Conservation (phyloP, 2,797 vertebrate species). For the Squalus acanthias region DNA sequence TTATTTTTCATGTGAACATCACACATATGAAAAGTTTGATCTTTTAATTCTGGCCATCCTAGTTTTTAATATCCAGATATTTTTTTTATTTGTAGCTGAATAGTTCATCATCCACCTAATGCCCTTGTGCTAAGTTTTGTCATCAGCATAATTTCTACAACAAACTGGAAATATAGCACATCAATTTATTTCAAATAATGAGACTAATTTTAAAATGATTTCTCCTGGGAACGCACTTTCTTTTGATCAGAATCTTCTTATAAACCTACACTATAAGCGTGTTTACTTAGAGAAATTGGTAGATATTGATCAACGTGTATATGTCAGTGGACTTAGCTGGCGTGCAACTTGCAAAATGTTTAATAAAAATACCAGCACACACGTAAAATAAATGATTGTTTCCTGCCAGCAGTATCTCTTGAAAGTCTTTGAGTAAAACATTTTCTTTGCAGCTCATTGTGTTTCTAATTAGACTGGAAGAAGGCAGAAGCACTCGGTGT, state of each 20-base stretch:
- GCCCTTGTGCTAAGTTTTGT: conserved; percentile 33
- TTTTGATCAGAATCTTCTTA: conserved; percentile 66
- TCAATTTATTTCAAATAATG: conserved; percentile 58
- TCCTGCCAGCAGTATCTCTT: conserved; percentile 70
- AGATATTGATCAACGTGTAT: conserved; percentile 43
- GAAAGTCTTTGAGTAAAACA: conserved; percentile 73
- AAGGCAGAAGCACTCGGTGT: conserved; percentile 86
- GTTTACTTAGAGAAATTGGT: conserved; percentile 37
- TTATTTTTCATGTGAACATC: not conserved
- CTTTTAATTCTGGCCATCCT: conserved; percentile 19
- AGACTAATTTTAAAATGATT: conserved; percentile 63
- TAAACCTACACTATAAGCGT: conserved; percentile 61
- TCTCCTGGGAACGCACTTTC: conserved; percentile 68
- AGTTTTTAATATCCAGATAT: conserved; percentile 15
- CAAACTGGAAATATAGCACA: conserved; percentile 54
- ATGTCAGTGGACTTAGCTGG: conserved; percentile 62
- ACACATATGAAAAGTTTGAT: conserved; percentile 9
- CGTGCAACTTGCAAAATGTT: conserved; percentile 76
- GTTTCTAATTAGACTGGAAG: conserved; percentile 98
- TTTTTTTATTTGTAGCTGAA: conserved; percentile 22
- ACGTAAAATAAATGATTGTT: conserved; percentile 82
- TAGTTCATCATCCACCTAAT: conserved; percentile 26
- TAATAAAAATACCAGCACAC: conserved; percentile 98
- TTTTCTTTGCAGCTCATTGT: conserved; percentile 76
- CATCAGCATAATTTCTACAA: conserved; percentile 40